Base-by-base conservation (phyloP, 1,140 invertebrate species). In the Apis cerana region DNA sequence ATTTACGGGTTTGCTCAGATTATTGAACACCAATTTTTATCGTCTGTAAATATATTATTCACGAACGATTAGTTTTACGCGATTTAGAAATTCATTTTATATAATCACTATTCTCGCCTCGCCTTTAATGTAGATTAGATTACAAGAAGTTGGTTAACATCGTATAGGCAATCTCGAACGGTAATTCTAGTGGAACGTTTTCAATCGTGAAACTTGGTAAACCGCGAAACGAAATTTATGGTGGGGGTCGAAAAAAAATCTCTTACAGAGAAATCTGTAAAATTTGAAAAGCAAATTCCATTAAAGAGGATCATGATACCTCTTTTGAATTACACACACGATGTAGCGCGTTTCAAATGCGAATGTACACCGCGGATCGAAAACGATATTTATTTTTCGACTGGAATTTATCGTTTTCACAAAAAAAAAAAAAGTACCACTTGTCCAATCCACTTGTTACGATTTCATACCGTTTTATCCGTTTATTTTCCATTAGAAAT, bases 321-420 rank as follows among this genome's bases (percentile, higher is more conserved):
- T 52, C 48, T 80, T 43, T 23, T 23, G 77, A 64, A 80, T 80
- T 70, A 61, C 58, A 50, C 27, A 50, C 27, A 50, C 61, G 33
- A 17, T 56, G 62, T 27, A 23, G n/a, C 12, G n/a, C 52, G 52
- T 13, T 81, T 27, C 15, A 59, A 75, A 81, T 65, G 59, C 50
- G 78, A 74, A 74, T 74, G 71, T 65, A 80, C 70, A 27, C 61
- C 33, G 61, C 11, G 69, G 17, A 56, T 58, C 15, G 71, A 19
- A 33, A 65, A 27, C 62, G 61, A 81, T 75, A 81, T 81, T 81
- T 75, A 75, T 75, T 75, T 67, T 67, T 9, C 71, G 27, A 19
- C 27, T 12, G 17, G n/a, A 33, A 67, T 75, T 67, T 58, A 71
- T n/a, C 59, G 17, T 71, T 72, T 80, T 23, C 67, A 48, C 12